Conservation (phyloP, 2,113 vertebrate genomes). For the Xenopus laevis region DNA sequence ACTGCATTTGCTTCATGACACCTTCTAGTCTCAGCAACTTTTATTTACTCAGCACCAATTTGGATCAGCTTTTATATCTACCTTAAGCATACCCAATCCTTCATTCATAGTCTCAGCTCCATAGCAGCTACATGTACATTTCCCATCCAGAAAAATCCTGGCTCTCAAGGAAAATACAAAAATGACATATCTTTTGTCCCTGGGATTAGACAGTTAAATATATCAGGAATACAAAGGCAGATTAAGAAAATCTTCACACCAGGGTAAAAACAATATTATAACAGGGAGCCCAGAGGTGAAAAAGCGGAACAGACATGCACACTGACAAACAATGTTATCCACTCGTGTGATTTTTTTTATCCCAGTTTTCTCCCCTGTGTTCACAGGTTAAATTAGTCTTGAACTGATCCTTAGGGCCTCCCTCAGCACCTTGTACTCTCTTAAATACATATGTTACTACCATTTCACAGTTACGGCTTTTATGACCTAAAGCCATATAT, state of each 20-base stretch:
- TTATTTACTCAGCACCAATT: too few species aligned
- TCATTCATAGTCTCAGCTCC: neutral
- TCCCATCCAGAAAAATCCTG: slow-evolving; percentile 13
- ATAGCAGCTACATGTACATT: neutral
- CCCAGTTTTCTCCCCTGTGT: slow-evolving; percentile 22
- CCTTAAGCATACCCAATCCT: neutral
- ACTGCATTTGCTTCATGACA: too few species aligned
- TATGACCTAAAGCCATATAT: slow-evolving; percentile 26
- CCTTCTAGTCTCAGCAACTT: too few species aligned
- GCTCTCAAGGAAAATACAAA: slow-evolving; percentile 27
- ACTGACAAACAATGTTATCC: slow-evolving; percentile 44
- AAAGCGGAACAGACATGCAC: slow-evolving; percentile 23
- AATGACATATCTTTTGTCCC: slow-evolving; percentile 40
- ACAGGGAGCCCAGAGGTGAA: slow-evolving; percentile 33
- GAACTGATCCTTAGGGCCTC: slow-evolving; percentile 36
- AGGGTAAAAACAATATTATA: slow-evolving; percentile 38
- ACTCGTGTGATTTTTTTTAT: slow-evolving; percentile 25
- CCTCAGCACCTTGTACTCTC: slow-evolving; percentile 39
- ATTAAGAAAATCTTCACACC: slow-evolving; percentile 41
- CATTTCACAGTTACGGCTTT: slow-evolving; percentile 26
- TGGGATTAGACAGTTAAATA: slow-evolving; percentile 43
- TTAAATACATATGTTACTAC: slow-evolving; percentile 43
- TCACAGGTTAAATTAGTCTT: slow-evolving; percentile 40
- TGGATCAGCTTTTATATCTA: neutral
- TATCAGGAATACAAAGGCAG: slow-evolving; percentile 31